Evolutionary conservation across 2,797 vertebrate species (phyloP), one percentile per base, ranked within the genome.

Genomic region (Masticophis lateralis): DNA sequence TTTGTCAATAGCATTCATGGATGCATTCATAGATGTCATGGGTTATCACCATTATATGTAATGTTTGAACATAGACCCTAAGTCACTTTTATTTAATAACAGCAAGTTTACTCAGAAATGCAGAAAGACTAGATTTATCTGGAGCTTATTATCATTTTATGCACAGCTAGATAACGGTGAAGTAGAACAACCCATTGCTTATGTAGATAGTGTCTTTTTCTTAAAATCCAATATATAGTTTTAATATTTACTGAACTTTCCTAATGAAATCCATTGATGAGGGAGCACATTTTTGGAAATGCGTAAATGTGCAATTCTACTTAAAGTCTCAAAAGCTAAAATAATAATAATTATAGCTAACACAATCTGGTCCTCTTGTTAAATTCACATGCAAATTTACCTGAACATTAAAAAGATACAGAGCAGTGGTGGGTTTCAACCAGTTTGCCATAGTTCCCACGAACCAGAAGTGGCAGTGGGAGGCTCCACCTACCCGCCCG

Each of bases 91-190:
- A 51, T 37, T 93, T 93, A 90, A 90, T 87, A 66, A 87, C 47
- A 87, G 60, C 51, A 87, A 69, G 57, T 86, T 90, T n/a, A 92
- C 37, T 87, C 79, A 86, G 92, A 20, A 90, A 92, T 90, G 92
- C 90, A 79, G 92, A 93, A 51, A 92, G 32, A 63, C 93, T 92
- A 94, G 92, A 87, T 22, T 86, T 69, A 86, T 0, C 47, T 92
- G 59, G 53, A 92, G 83, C 90, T 93, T 55, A 79, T 89, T 79
- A n/a, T 94, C 61, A 86, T 94, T 88, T 25, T 89, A 11, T 56
- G 86, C 90, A 32, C 0, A 28, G 90, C 91, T 91, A 13, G 27
- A 13, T 2, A 94, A 95, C 47, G 20, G 4, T 37, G 88, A 51
- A 79, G 20, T 56, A 90, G 83, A 86, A 20, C 28, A 86, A 63